Base-by-base conservation (phyloP, 2,888 invertebrate species). In the Allacma fusca region DNA sequence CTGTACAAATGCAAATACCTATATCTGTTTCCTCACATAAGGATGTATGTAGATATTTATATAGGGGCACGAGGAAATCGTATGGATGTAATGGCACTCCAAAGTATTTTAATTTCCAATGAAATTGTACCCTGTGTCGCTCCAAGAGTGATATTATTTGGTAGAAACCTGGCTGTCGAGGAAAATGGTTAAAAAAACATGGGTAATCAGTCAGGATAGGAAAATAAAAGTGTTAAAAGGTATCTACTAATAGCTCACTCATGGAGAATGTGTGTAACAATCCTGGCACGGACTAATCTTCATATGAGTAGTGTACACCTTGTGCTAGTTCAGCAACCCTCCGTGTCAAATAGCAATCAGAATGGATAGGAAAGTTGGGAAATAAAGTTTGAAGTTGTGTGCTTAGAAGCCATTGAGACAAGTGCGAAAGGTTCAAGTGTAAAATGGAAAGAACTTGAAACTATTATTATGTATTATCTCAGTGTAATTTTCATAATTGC, bases 401-500 rank as follows among this genome's bases (percentile, higher is more conserved):
- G 59, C 57, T 59, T 59, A n/a, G 57, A 72, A 28, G 34, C 72
- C 72, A 59, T 59, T 28, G 59, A 26, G 26, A 57, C 34, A 29
- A 72, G 34, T 57, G 59, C 23, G 34, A 72, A 62, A 72, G 26
- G 59, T 28, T 72, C 71, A 28, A 29, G 59, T 59, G 59, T 72
- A 59, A 59, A 59, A 59, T 29, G 57, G 72, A 59, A 50, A 59
- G 62, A 59, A 29, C 59, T 34, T 34, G 28, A 72, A 57, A 21
- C 72, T 12, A 29, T 59, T 59, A 72, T 72, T 67, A 67, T 67
- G 34, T 67, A 67, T 28, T 24, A 28, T 67, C 28, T 29, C 16
- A 21, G 50, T 57, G 72, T 72, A 72, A 72, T 72, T 72, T 72
- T 72, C 72, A 72, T 72, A 72, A 72, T 72, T 72, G 59, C 72